Base-by-base conservation (phyloP, 2,888 invertebrate genomes). In the Lathronympha strigana region DNA sequence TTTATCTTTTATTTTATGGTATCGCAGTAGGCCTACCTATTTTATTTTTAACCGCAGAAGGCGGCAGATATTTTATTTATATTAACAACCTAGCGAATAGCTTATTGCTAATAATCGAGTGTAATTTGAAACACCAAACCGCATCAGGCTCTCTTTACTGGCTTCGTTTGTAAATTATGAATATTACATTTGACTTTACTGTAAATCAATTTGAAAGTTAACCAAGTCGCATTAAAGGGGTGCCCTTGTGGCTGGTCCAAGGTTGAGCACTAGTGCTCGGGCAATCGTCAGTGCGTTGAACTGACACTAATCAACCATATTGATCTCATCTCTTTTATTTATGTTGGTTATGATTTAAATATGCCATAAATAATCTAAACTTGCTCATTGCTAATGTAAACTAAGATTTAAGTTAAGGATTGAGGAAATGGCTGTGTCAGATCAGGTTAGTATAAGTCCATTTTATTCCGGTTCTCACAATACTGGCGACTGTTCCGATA, bases 311-410 rank as follows among this genome's bases (percentile, higher is more conserved):
- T 75, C 70, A 76, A 82, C 78, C 84, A 84, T 86, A 85, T 86
- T 90, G 90, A 90, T 90, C 90, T 90, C 90, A 90, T 88, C 81
- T 84, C 84, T 45, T 40, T 40, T 84, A 87, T 88, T 87, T 87
- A 88, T 86, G 76, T 82, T 79, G 83, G 81, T 82, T 81, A 78
- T 79, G 73, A 60, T 64, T 54, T 86, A 83, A 81, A 81, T 85
- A 87, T 86, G 88, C 87, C 90, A 88, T 88, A 86, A 72, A 88
- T 88, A 86, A 72, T 73, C 68, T 71, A 80, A 81, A 77, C 76
- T 86, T 84, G 86, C 86, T 87, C 87, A 84, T 82, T 74, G 79
- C 80, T 83, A 76, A 77, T 76, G 69, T 84, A 80, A 78, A 75
- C 73, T 68, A 61, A 66, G 31, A 68, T 61, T 47, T 53, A 66